Conservation (phyloP, 2,888 invertebrate species). For the Harpagoxenus sublaevis region DNA sequence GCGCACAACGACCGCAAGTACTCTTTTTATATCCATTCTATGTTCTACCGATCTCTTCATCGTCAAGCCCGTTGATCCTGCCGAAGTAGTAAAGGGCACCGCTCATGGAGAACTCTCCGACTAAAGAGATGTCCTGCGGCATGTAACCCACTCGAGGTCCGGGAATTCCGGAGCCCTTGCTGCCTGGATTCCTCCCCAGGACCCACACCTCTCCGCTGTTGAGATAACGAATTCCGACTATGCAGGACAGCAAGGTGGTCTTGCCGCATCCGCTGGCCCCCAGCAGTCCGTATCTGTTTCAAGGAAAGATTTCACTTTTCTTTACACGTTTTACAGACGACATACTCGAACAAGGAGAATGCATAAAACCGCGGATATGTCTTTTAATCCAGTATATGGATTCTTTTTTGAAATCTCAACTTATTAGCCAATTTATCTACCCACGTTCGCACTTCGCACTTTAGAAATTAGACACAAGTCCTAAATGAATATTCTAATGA, state of each 20-base stretch:
- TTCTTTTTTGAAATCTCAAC: background rate
- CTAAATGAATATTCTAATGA: background rate
- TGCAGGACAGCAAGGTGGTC: constrained; percentile 94
- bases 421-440: constrained; percentile 6
- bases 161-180: constrained; percentile 89
- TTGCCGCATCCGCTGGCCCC: constrained; percentile 97
- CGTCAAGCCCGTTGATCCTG: constrained; percentile 92
- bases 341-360: background rate
- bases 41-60: constrained; percentile 87
- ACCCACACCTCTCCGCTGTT: constrained; percentile 92
- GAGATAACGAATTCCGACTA: constrained; percentile 92
- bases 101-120: constrained; percentile 93
- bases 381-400: background rate
- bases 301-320: background rate
- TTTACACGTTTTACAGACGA: background rate
- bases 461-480: background rate
- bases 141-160: constrained; percentile 94
- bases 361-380: background rate
- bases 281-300: constrained; percentile 94
- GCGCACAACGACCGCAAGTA: background rate
- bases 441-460: background rate
- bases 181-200: constrained; percentile 90
- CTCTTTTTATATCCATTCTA: background rate
- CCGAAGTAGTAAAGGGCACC: constrained; percentile 96
- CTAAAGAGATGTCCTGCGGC: constrained; percentile 95